A percentile compares a stretch with the other conserved stretches of the same genome.
phyloP scores from a whole-genome alignment of 2,113 vertebrate genomes.

The Oncorhynchus keta region DNA sequence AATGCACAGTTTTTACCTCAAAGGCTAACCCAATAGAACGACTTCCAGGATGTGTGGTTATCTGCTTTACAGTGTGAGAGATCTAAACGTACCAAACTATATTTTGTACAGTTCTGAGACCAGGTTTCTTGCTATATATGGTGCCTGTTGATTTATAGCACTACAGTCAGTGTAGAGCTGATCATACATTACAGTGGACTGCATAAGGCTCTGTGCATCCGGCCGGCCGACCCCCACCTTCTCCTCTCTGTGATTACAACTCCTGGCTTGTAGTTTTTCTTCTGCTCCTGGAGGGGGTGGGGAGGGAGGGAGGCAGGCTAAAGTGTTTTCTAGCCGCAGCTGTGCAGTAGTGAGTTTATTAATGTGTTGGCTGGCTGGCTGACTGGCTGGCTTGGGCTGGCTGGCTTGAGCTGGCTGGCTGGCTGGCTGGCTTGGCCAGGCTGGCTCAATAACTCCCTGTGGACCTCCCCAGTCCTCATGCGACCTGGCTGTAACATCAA shows the following conservation, averaged over 20 bases:
- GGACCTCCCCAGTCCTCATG: background rate
- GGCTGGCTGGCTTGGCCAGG: no score
- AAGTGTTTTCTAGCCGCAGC: background rate
- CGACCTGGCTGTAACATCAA: background rate
- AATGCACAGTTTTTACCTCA: background rate
- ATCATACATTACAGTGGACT: background rate
- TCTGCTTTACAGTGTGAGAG: no score
- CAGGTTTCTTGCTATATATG: no score
- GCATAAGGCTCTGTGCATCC: background rate
- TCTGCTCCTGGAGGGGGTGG: background rate
- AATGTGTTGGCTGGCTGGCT: background rate
- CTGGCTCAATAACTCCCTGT: background rate
- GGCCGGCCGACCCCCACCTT: no score
- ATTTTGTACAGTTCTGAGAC: no score
- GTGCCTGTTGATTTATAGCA: no score
- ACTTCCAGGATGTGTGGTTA: no score
- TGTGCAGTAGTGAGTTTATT: background rate
- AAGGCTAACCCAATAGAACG: background rate
- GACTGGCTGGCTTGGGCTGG: no score
- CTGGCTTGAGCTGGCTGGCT: no score
- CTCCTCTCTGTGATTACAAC: background rate
- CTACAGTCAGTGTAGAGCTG: no score
- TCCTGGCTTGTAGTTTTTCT: background rate
- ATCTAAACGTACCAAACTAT: no score
- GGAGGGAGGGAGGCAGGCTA: background rate